Conservation (phyloP, 2,797 vertebrate genomes). For the Orestias chungarensis region DNA sequence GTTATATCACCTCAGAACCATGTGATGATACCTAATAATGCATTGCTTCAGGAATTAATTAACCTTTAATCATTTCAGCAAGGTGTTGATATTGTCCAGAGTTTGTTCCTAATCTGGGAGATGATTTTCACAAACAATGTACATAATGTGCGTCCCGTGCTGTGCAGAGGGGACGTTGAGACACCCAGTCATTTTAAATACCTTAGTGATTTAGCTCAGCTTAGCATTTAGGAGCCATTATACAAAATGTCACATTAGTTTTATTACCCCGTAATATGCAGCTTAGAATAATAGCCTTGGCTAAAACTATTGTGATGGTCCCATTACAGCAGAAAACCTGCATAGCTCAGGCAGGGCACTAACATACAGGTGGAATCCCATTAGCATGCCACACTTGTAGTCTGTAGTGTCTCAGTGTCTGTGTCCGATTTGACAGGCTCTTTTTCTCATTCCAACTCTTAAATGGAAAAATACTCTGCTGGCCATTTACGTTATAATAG, state of each 20-base stretch:
- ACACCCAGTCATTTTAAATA: slow-evolving; percentile 62
- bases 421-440: slow-evolving; percentile 76
- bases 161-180: slow-evolving; percentile 43
- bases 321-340: slow-evolving; percentile 55
- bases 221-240: slow-evolving; percentile 71
- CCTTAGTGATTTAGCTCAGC: slow-evolving; percentile 65
- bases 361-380: slow-evolving; percentile 70
- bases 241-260: slow-evolving; percentile 73
- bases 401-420: slow-evolving; percentile 62
- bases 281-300: slow-evolving; percentile 74
- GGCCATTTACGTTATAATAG: slow-evolving; percentile 72
- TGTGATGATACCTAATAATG: slow-evolving; percentile 17
- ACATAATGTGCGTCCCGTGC: slow-evolving; percentile 27
- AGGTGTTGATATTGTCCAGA: slow-evolving; percentile 24
- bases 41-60: slow-evolving; percentile 13
- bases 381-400: slow-evolving; percentile 73
- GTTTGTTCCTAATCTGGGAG: slow-evolving; percentile 9
- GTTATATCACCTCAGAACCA: slow-evolving; percentile 13
- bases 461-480: slow-evolving; percentile 75
- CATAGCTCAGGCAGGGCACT: slow-evolving; percentile 45
- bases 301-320: slow-evolving; percentile 70
- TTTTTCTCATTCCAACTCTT: slow-evolving; percentile 75
- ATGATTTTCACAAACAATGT: slow-evolving; percentile 29
- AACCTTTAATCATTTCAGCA: slow-evolving; percentile 22
- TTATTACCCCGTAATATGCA: slow-evolving; percentile 75